Evolutionary conservation across 1,140 invertebrate genomes (phyloP).

Genomic region (Phortica variegata): DNA sequence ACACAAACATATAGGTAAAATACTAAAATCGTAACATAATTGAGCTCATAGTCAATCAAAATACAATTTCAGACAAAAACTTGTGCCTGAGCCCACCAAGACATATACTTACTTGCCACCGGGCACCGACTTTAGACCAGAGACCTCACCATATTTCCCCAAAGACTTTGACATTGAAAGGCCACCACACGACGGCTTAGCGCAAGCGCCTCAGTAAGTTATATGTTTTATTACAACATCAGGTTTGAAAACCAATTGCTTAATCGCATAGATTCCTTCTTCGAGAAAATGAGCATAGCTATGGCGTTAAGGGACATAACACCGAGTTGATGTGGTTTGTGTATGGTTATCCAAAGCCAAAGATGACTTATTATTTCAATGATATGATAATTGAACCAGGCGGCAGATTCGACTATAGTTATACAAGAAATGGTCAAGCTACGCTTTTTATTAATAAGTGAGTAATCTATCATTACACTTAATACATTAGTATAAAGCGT

Average conservation of each 20-base stretch:
- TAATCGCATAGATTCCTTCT: slow-evolving; percentile 67
- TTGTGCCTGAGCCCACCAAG: slow-evolving; percentile 77
- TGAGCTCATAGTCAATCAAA: no score
- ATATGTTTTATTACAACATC: background rate
- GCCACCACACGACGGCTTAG: slow-evolving; percentile 79
- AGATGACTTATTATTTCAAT: slow-evolving; percentile 85
- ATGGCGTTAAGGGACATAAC: slow-evolving; percentile 85
- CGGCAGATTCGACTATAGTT: slow-evolving; percentile 79
- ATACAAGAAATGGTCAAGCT: slow-evolving; percentile 85
- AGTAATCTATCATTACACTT: background rate
- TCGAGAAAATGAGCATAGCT: slow-evolving; percentile 81
- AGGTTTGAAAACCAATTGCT: background rate
- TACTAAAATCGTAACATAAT: no score
- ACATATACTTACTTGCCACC: slow-evolving; percentile 77
- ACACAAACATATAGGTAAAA: slow-evolving; percentile 70
- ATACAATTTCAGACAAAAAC: slow-evolving; percentile 65
- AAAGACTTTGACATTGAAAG: slow-evolving; percentile 87
- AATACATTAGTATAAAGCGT: background rate
- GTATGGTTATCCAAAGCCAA: slow-evolving; percentile 90
- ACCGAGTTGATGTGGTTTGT: slow-evolving; percentile 88
- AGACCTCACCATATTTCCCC: slow-evolving; percentile 85
- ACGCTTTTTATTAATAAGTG: slow-evolving; percentile 83
- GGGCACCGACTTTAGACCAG: slow-evolving; percentile 81
- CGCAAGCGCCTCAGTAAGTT: slow-evolving; percentile 68
- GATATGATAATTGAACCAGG: slow-evolving; percentile 78